Base-by-base conservation (phyloP, 2,888 invertebrate genomes). In the Ametastegia equiseti region DNA sequence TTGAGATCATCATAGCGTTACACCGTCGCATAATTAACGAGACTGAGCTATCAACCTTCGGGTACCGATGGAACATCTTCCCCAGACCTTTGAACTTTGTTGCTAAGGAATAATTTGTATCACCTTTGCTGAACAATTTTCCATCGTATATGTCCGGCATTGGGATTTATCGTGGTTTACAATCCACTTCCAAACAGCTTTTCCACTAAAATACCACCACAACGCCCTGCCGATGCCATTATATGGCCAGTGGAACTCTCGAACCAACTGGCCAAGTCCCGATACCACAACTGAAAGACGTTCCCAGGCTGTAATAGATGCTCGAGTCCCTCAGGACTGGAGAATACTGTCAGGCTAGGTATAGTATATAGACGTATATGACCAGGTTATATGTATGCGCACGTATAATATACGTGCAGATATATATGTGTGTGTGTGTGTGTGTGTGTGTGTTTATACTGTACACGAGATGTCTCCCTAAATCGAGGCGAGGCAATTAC, bases 131-230 rank as follows among this genome's bases (percentile, higher is more conserved):
- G 84, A 87, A 82, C 63, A 80, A 45, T 81, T 79, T 65, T 82
- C 47, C 69, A 50, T 23, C 50, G 2, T 7, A 15, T 15, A 73
- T 47, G n/a, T 23, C 69, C 30, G 19, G 42, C n/a, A 36, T 82
- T 75, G 71, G 81, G 82, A 82, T 80, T 79, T 36, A 75, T 69
- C 75, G 81, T 82, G 83, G 83, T 87, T 87, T 87, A 86, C 87
- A 85, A 84, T 54, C 83, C 69, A 75, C 82, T 77, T 83, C 81
- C 80, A 81, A 86, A 87, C 83, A 83, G 83, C 82, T 57, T 27
- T 45, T 39, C 11, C 19, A 57, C 19, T 57, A 15, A 75, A 71
- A 71, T 45, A 71, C 7, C 71, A 47, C 47, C 47, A n/a, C 71
- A n/a, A n/a, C 15, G 42, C 39, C 39, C 39, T 7, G n/a, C 50